A percentile compares a stretch with the other conserved stretches of the same genome.
Conservation (phyloP, 2,113 vertebrate species). For the Paracanthobrama guichenoti region DNA sequence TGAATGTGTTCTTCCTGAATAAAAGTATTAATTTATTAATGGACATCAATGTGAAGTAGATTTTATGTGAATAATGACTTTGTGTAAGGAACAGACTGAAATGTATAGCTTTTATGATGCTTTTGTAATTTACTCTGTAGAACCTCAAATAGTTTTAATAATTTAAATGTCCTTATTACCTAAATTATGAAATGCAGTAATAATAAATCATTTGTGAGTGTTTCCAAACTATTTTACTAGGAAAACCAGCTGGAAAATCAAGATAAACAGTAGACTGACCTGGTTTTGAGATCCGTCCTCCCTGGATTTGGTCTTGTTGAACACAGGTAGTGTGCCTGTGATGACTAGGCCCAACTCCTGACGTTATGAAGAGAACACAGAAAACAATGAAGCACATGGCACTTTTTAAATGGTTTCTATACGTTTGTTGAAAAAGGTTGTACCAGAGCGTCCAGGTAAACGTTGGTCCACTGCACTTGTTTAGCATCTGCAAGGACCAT, state of each 20-base stretch:
- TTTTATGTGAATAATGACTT: neutral
- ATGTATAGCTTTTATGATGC: neutral
- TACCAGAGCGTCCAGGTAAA: slow-evolving; percentile 97
- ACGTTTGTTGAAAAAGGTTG: neutral
- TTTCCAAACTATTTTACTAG: neutral
- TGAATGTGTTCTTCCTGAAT: neutral
- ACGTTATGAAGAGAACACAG: slow-evolving; percentile 42
- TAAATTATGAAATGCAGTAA: neutral
- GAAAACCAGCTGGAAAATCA: no score
- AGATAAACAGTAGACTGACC: neutral
- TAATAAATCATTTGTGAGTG: neutral
- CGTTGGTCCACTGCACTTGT: slow-evolving; percentile 98
- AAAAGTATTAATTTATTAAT: neutral
- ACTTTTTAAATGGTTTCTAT: neutral
- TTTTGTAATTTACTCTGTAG: neutral
- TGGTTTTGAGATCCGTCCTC: slow-evolving; percentile 60
- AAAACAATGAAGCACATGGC: neutral
- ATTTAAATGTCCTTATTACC: neutral
- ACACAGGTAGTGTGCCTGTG: slow-evolving; percentile 90
- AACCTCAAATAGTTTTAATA: neutral
- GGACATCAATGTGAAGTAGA: neutral
- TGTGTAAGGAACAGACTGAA: neutral
- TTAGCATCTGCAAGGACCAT: slow-evolving; percentile 98
- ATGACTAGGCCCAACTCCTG: slow-evolving; percentile 91
- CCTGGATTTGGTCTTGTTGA: slow-evolving; percentile 84